A percentile compares a stretch with the other conserved stretches of the same genome.
Evolutionary conservation across 2,888 invertebrate species (phyloP).

Genomic region (Tromatobia lineatoria): DNA sequence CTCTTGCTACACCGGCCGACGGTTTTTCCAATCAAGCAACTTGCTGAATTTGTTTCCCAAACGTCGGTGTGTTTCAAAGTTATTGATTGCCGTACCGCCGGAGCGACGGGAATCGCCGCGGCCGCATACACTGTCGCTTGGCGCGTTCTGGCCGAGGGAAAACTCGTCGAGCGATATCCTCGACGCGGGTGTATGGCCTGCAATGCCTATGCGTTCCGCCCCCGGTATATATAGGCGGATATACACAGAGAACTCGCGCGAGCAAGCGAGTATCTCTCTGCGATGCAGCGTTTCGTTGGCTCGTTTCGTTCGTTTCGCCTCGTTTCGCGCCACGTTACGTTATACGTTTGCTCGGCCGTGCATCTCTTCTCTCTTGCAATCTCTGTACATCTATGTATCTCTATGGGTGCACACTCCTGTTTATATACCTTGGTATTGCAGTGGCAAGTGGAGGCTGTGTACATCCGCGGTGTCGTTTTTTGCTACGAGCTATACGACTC

Average conservation of each 20-base stretch:
- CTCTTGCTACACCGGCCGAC: slow-evolving; percentile 59
- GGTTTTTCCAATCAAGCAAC: slow-evolving; percentile 80
- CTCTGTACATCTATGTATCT: slow-evolving; percentile 51
- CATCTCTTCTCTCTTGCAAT: slow-evolving; percentile 75
- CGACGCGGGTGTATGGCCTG: slow-evolving; percentile 24
- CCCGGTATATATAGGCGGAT: slow-evolving; percentile 38
- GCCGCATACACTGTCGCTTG: slow-evolving; percentile 36
- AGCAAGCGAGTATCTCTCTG: slow-evolving; percentile 38
- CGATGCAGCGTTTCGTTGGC: slow-evolving; percentile 49
- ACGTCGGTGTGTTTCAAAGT: slow-evolving; percentile 76
- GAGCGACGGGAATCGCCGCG: slow-evolving; percentile 57
- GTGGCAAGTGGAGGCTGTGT: slow-evolving; percentile 19
- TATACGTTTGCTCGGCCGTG: slow-evolving; percentile 82
- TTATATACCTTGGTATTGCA: slow-evolving; percentile 24
- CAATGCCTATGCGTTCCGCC: slow-evolving; percentile 42
- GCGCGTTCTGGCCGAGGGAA: slow-evolving; percentile 52
- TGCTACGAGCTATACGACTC: slow-evolving; percentile 12
- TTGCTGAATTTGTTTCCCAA: slow-evolving; percentile 79
- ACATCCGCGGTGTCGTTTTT: slow-evolving; percentile 30
- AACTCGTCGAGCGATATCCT: slow-evolving; percentile 53
- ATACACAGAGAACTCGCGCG: slow-evolving; percentile 50
- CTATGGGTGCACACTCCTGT: slow-evolving; percentile 25
- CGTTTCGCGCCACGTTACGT: slow-evolving; percentile 83
- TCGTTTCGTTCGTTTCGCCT: slow-evolving; percentile 81
- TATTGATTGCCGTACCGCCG: slow-evolving; percentile 81